A percentile compares a stretch with the other conserved stretches of the same genome.
These are phyloP conservation scores for Acanthosepion pharaonis DNA, from an alignment of 2,888 invertebrate genomes.

Conservation along the genomic window DNA sequence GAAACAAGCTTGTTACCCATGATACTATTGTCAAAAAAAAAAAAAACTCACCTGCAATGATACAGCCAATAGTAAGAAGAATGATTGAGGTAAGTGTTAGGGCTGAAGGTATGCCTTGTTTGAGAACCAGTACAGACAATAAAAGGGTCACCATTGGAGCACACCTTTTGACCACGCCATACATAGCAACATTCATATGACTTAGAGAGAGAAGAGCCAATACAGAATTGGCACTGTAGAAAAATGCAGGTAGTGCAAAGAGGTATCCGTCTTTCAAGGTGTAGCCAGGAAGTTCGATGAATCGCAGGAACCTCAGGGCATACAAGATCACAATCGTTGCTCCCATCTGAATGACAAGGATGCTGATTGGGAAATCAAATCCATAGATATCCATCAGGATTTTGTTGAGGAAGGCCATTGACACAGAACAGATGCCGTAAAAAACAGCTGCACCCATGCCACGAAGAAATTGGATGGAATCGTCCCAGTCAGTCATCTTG, in stretches of 20 bases:
- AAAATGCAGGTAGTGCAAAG: constrained; percentile 76
- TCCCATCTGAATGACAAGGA: constrained; percentile 76
- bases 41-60: constrained; percentile 73
- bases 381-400: constrained; percentile 72
- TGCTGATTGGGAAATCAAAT: constrained; percentile 77
- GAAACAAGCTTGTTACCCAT: too few relatives aligned
- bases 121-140: constrained; percentile 72
- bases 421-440: constrained; percentile 74
- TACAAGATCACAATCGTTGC: constrained; percentile 74
- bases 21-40: too few relatives aligned
- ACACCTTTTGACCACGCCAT: constrained; percentile 77
- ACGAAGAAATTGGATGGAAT: not conserved
- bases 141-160: constrained; percentile 75
- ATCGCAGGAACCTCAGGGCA: constrained; percentile 62
- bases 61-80: constrained; percentile 74
- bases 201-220: constrained; percentile 76
- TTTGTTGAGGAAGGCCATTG: constrained; percentile 76
- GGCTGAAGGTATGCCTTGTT: constrained; percentile 70
- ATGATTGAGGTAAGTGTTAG: constrained; percentile 70
- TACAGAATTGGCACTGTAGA: constrained; percentile 76
- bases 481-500: not conserved
- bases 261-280: constrained; percentile 73
- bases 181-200: constrained; percentile 78
- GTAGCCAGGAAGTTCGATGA: constrained; percentile 72
- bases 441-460: constrained; percentile 71